These are phyloP conservation scores for Pseudomugil gertrudae DNA, from an alignment of 2,797 vertebrate genomes.

Conservation along the genomic window DNA sequence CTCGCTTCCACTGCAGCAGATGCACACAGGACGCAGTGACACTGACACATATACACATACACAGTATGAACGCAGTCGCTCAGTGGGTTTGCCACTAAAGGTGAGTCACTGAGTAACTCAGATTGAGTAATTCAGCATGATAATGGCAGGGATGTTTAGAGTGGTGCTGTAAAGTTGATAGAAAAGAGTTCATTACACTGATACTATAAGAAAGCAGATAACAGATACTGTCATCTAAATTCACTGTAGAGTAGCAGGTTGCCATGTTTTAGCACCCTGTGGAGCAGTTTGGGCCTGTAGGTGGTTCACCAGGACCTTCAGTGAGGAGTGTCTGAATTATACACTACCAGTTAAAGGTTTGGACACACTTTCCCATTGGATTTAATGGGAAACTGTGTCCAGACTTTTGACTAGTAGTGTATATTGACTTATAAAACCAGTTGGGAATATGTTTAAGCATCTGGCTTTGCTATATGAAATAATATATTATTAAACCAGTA, in stretches of 20 bases:
- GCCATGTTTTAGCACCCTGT: no score
- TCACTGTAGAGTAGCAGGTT: no score
- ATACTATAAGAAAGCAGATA: conserved; percentile 8
- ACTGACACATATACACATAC: conserved; percentile 5
- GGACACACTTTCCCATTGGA: no score
- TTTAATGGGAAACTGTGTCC: no score
- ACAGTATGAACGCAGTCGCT: conserved; percentile 10
- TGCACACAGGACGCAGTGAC: conserved; percentile 18
- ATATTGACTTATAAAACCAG: neutral
- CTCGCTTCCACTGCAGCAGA: conserved; percentile 38
- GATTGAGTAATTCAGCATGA: conserved; percentile 12
- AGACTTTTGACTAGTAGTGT: no score
- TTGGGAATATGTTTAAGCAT: neutral
- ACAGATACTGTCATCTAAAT: neutral
- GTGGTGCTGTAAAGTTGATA: conserved; percentile 37
- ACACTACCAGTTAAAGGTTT: no score
- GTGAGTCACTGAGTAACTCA: conserved; percentile 65
- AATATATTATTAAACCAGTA: neutral
- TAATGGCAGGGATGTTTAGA: conserved; percentile 51
- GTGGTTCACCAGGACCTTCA: no score
- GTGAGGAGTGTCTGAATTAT: no score
- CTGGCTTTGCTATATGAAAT: neutral
- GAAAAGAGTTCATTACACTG: conserved; percentile 23
- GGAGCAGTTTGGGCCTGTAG: no score
- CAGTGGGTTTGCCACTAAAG: conserved; percentile 7